phyloP scores from a whole-genome alignment of 1,140 invertebrate genomes.

The Grapholita molesta region DNA sequence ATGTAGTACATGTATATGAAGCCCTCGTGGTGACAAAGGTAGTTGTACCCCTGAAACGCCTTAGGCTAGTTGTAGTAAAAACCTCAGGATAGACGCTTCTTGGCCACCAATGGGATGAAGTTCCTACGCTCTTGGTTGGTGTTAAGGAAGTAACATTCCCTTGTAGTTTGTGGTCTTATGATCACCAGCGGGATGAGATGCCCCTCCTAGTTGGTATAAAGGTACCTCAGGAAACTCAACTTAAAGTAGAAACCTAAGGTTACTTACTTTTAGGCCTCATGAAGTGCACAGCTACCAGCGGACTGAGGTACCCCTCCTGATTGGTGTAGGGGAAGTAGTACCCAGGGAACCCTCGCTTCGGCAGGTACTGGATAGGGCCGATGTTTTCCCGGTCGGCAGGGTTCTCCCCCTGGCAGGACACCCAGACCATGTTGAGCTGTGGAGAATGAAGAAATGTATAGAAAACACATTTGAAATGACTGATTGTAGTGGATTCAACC shows the following conservation, averaged over 20 bases:
- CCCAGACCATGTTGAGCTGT: conserved; percentile 85
- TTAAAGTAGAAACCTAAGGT: not conserved
- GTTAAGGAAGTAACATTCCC: too few species aligned
- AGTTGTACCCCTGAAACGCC: too few species aligned
- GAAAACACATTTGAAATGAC: not conserved
- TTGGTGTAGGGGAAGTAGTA: conserved; percentile 90
- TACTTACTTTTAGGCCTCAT: conserved; percentile 87
- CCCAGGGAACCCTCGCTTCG: conserved; percentile 86
- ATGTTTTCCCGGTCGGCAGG: conserved; percentile 94
- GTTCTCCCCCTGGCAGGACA: conserved; percentile 93
- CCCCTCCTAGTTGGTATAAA: not conserved
- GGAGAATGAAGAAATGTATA: conserved; percentile 10
- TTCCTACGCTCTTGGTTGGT: too few species aligned
- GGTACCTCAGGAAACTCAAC: not conserved
- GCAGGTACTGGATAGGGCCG: conserved; percentile 89
- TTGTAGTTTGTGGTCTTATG: too few species aligned
- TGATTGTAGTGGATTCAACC: too few species aligned
- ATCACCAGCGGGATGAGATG: too few species aligned
- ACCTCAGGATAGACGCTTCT: too few species aligned
- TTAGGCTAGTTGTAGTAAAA: too few species aligned
- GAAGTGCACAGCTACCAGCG: conserved; percentile 92
- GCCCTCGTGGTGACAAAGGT: too few species aligned
- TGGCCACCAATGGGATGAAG: too few species aligned
- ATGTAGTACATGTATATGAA: too few species aligned
- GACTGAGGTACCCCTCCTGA: conserved; percentile 90